These are phyloP conservation scores for Trissolcus brochymenae DNA, from an alignment of 2,888 invertebrate genomes.

Conservation along the genomic window DNA sequence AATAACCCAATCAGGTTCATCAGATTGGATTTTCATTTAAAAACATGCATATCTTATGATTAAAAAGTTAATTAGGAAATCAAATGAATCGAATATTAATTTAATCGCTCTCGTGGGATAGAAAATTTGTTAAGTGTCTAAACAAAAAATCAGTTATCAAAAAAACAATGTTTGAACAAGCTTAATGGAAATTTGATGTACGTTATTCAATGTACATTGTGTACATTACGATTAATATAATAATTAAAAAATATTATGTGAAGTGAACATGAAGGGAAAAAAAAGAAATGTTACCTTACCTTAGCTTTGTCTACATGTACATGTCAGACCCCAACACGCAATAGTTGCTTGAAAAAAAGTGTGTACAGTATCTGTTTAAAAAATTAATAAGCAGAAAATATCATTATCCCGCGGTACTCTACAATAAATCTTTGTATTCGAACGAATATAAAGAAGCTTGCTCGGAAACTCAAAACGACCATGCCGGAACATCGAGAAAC, in stretches of 20 bases:
- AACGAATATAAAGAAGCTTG: conserved; percentile 17
- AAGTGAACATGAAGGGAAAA: too few relatives aligned
- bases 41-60: too few relatives aligned
- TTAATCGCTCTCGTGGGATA: neutral
- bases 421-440: conserved; percentile 27
- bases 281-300: neutral
- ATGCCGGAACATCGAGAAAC: conserved; percentile 32
- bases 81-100: conserved; percentile 4
- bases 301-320: neutral
- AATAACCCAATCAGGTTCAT: too few relatives aligned
- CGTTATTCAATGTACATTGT: too few relatives aligned
- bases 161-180: neutral
- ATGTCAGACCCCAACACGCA: conserved; percentile 10
- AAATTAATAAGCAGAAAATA: conserved; percentile 8
- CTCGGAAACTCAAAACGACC: conserved; percentile 30
- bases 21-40: too few relatives aligned
- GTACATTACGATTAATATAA: too few relatives aligned
- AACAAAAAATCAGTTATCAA: neutral
- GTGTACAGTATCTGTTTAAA: conserved; percentile 42
- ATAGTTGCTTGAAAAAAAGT: conserved; percentile 6
- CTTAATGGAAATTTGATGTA: too few relatives aligned
- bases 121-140: neutral
- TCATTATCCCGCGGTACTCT: conserved; percentile 25
- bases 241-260: too few relatives aligned
- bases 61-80: neutral